Percentiles rank a stretch among this genome's conserved stretches.
Conservation (phyloP, 1,140 invertebrate species). For the Magallana ariakensis region DNA sequence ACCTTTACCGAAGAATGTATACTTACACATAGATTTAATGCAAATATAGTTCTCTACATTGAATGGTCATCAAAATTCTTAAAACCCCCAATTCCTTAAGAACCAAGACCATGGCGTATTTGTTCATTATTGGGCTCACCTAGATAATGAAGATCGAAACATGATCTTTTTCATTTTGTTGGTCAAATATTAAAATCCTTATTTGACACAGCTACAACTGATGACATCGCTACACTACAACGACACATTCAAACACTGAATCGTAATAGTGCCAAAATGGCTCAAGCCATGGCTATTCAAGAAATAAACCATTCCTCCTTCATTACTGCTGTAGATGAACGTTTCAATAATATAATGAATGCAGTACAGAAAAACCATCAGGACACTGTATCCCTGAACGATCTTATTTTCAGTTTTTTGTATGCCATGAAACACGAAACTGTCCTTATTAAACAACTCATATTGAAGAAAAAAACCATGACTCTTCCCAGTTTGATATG, state of each 20-base stretch:
- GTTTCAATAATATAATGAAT: conserved; percentile 36
- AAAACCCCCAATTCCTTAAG: conserved; percentile 2
- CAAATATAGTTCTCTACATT: background rate
- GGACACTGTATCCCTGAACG: background rate
- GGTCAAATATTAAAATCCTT: conserved; percentile 44
- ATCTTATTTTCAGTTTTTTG: background rate
- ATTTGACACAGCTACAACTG: conserved; percentile 47
- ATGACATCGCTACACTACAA: conserved; percentile 11
- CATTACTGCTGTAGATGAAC: conserved; percentile 9
- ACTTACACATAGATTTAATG: background rate
- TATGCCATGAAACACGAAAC: background rate
- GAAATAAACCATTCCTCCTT: conserved; percentile 27
- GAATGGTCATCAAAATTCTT: background rate
- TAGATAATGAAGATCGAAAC: no score
- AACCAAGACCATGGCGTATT: background rate
- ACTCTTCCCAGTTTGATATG: background rate
- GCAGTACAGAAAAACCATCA: conserved; percentile 35
- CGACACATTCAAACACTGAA: conserved; percentile 28
- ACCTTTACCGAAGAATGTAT: conserved; percentile 10
- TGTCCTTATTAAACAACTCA: no score
- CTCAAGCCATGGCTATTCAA: conserved; percentile 31
- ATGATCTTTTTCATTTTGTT: conserved; percentile 41
- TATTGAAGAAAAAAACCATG: conserved; percentile 15
- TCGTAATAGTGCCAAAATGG: conserved; percentile 32
- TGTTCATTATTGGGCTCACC: background rate